Evolutionary conservation across 2,113 vertebrate species (phyloP), one percentile per base, ranked within the genome.

Genomic region (Miniopterus natalensis): DNA sequence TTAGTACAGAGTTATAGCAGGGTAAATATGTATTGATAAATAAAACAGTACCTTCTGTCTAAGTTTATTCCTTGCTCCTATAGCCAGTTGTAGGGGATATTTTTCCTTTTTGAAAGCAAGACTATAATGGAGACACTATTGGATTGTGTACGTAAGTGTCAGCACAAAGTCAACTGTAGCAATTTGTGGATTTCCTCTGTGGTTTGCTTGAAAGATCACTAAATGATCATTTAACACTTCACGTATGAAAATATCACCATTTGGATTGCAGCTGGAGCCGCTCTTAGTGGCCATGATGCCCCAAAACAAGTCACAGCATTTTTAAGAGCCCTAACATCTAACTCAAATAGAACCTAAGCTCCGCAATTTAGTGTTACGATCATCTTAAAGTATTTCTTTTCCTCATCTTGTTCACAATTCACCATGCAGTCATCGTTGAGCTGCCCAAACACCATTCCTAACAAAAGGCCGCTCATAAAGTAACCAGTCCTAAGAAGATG

Each of bases 141-240:
- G 86, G 45, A 68, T 25, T 53, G 20, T 85, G 27, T 59, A 84
- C 31, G 20, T 23, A 93, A 81, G 7, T 73, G 75, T 97, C 63
- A 93, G 87, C 47, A 94, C 59, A 87, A 59, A 90, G 6, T 88
- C 42, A 90, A 36, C 27, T 83, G 8, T 49, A 85, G 68, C 45
- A 74, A 95, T 83, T 92, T 88, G 90, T 59, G 63, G 94, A 70
- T 88, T 88, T 95, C 40, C 73, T 95, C 36, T 95, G 77, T 84
- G 77, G 55, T 94, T 57, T 73, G 53, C 71, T 92, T 92, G 61
- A 93, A 92, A 94, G 75, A 93, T 89, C 61, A 88, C 66, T 92
- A 91, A 97, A 66, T 53, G 40, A 88, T 51, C 80, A 90, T 45
- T 85, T 57, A 92, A 45, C 65, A 68, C 31, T 96, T 78, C 29